Evolutionary conservation across 2,888 invertebrate genomes (phyloP).

Genomic region (Ramazzottius varieornatus): DNA sequence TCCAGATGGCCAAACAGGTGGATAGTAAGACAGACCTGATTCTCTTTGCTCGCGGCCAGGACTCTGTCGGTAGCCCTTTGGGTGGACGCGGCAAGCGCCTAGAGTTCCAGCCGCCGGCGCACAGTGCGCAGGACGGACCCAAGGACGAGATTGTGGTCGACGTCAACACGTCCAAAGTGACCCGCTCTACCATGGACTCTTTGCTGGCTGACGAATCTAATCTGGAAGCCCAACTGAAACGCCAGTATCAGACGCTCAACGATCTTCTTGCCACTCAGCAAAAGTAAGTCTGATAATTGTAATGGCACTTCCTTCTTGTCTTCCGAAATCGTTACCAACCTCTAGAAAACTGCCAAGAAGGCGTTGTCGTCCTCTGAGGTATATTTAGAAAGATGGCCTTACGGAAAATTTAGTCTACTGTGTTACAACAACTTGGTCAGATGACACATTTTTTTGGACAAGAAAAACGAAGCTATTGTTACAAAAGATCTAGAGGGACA

Average conservation of each 20-base stretch:
- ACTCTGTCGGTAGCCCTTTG: not conserved
- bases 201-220: not conserved
- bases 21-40: not conserved
- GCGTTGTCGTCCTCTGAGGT: too few relatives aligned
- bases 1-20: not conserved
- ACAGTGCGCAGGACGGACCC: constrained; percentile 1
- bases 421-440: too few relatives aligned
- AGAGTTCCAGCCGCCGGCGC: not conserved
- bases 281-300: constrained; percentile 1
- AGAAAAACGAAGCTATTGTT: too few relatives aligned
- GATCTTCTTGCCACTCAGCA: not conserved
- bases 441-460: too few relatives aligned
- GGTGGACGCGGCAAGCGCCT: not conserved
- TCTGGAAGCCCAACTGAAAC: not conserved
- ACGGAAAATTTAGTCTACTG: too few relatives aligned
- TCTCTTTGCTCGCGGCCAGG: not conserved
- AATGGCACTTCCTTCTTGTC: too few relatives aligned
- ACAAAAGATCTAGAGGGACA: too few relatives aligned
- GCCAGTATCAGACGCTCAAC: not conserved
- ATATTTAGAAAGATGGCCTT: too few relatives aligned
- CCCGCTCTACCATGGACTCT: not conserved
- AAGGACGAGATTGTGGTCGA: constrained; percentile 1
- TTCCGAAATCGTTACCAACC: too few relatives aligned
- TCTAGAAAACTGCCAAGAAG: too few relatives aligned
- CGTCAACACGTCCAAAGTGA: not conserved